Conservation (phyloP, 2,888 invertebrate species). For the Mesochorus sp. region DNA sequence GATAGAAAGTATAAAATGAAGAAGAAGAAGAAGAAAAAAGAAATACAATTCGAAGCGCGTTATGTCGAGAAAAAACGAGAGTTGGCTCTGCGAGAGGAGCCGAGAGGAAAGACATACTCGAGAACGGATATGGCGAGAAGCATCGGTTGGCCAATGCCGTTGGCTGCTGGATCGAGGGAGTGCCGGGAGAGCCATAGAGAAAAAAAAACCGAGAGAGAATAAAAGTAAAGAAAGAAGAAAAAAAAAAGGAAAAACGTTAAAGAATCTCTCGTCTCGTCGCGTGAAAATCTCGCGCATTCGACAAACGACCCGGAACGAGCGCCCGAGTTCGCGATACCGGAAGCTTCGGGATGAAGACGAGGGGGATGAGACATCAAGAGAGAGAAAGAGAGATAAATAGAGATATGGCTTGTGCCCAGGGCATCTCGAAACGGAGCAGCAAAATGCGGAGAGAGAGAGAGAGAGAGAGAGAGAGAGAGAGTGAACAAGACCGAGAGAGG, state of each 20-base stretch:
- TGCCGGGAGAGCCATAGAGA: conserved; percentile 30
- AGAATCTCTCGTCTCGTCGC: conserved; percentile 47
- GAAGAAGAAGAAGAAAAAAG: neutral
- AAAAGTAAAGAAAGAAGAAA: neutral
- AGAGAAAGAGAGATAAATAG: neutral
- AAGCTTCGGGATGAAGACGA: conserved; percentile 38
- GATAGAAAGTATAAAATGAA: neutral
- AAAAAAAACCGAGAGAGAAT: conserved; percentile 5
- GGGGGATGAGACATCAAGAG: conserved; percentile 29
- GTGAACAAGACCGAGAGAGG: conserved; percentile 7
- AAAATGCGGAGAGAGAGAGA: conserved; percentile 27
- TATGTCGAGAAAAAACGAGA: conserved; percentile 34
- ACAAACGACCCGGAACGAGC: conserved; percentile 63
- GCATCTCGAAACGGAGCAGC: conserved; percentile 53
- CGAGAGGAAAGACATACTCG: conserved; percentile 15
- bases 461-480: conserved; percentile 4
- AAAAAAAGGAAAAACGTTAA: conserved; percentile 32
- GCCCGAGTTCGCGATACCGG: conserved; percentile 59
- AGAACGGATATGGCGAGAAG: conserved; percentile 26
- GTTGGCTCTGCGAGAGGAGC: conserved; percentile 19
- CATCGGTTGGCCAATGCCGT: conserved; percentile 49
- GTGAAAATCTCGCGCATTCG: conserved; percentile 60
- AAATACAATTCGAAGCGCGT: neutral
- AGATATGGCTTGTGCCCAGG: conserved; percentile 18
- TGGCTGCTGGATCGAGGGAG: conserved; percentile 41